phyloP scores from a whole-genome alignment of 2,888 invertebrate species.

The Alviniconcha strummeri region DNA sequence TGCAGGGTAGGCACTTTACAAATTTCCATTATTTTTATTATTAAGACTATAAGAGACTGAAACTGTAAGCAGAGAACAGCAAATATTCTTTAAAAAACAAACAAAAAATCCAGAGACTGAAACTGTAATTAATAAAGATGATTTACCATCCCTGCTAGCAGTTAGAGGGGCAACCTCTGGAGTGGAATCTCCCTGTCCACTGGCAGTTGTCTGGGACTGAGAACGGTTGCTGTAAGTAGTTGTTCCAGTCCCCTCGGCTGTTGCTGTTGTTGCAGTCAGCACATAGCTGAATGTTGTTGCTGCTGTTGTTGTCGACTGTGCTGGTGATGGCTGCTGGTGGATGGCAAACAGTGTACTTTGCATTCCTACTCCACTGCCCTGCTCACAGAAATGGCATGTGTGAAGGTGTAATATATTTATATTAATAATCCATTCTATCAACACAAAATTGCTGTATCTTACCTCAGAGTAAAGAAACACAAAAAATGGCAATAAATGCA shows the following conservation, averaged over 20 bases:
- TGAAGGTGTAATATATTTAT: no score
- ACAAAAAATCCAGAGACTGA: no score
- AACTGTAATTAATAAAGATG: neutral
- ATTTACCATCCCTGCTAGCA: neutral
- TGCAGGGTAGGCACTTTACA: no score
- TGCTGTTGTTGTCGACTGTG: neutral
- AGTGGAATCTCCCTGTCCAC: neutral
- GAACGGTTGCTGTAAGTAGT: neutral
- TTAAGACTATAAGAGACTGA: no score
- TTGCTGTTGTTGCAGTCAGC: neutral
- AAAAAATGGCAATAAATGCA: no score
- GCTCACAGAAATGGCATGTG: neutral
- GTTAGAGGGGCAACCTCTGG: neutral
- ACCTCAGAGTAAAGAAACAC: no score
- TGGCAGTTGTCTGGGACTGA: neutral
- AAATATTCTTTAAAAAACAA: no score
- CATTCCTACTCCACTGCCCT: constrained; percentile 34
- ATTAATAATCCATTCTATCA: no score
- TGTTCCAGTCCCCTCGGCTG: neutral
- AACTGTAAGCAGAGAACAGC: no score
- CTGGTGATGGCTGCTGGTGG: neutral
- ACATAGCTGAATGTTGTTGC: neutral
- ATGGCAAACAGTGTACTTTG: constrained; percentile 32
- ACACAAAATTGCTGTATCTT: no score
- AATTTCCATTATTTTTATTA: no score